Conservation (phyloP, 2,888 invertebrate genomes). For the Netelia inedita region DNA sequence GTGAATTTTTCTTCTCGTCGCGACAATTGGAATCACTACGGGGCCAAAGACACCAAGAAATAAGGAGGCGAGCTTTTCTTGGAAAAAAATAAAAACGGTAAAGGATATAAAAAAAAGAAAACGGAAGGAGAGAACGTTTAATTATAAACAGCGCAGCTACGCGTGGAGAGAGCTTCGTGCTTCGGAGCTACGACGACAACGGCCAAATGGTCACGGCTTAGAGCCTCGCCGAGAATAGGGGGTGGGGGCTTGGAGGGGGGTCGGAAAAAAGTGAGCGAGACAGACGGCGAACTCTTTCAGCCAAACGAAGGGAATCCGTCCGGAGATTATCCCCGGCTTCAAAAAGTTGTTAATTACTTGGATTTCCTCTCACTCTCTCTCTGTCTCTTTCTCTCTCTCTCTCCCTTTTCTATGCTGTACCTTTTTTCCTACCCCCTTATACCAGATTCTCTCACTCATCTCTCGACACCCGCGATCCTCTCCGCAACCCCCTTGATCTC, state of each 20-base stretch:
- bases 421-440: constrained; percentile 62
- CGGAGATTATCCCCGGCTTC: constrained; percentile 85
- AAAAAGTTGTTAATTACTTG: constrained; percentile 86
- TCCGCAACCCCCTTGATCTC: constrained; percentile 36
- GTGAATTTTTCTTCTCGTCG: constrained; percentile 61
- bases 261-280: constrained; percentile 44
- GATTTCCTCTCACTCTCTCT: constrained; percentile 79
- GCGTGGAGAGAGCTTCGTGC: constrained; percentile 73
- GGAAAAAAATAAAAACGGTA: constrained; percentile 53
- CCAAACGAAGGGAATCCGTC: constrained; percentile 85
- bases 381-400: constrained; percentile 70
- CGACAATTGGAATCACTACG: constrained; percentile 84
- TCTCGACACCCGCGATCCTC: constrained; percentile 33
- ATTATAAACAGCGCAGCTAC: constrained; percentile 83
- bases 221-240: constrained; percentile 72
- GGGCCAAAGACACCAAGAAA: constrained; percentile 75
- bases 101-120: constrained; percentile 64
- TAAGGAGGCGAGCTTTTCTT: constrained; percentile 59
- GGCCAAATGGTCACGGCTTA: constrained; percentile 85
- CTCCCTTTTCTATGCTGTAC: constrained; percentile 57
- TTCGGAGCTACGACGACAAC: constrained; percentile 73
- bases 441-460: constrained; percentile 55
- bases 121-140: constrained; percentile 81
- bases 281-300: constrained; percentile 83
- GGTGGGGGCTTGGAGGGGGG: constrained; percentile 1